phyloP scores from a whole-genome alignment of 2,797 vertebrate genomes.

The Acrocephalus scirpaceus region DNA sequence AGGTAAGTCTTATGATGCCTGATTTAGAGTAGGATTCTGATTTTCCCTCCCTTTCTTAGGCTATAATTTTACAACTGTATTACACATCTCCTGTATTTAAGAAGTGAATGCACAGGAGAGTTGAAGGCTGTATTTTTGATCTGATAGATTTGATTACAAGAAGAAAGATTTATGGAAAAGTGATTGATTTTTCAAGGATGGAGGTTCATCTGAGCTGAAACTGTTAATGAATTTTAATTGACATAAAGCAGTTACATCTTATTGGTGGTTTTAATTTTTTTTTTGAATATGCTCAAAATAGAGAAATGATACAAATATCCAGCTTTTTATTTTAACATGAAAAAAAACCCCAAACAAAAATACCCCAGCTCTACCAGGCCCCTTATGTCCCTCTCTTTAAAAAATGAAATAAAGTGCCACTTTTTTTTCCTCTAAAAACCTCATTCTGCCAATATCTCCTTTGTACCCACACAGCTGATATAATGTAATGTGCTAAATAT shows the following conservation, averaged over 20 bases:
- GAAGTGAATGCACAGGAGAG: not conserved
- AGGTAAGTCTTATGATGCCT: not conserved
- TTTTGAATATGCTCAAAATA: not conserved
- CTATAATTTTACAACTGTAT: not conserved
- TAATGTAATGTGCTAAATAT: not conserved
- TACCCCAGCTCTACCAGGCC: rapidly evolving
- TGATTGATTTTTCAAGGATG: not conserved
- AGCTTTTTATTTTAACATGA: not conserved
- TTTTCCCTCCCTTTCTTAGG: not conserved
- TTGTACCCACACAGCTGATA: not conserved
- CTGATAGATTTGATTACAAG: not conserved
- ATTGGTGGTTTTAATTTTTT: too few species aligned
- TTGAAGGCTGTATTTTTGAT: not conserved
- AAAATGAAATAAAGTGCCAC: not conserved
- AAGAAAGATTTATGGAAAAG: not conserved
- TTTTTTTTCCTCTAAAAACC: not conserved
- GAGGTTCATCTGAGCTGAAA: not conserved
- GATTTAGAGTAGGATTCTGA: not conserved
- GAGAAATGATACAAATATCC: not conserved
- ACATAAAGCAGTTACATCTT: not conserved
- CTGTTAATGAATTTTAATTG: not conserved
- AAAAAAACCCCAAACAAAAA: rapidly evolving
- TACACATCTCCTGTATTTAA: not conserved
- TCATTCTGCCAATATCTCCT: not conserved
- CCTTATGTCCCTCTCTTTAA: not conserved